Evolutionary conservation across 2,797 vertebrate species (phyloP).

Genomic region (Pantherophis alleghaniensis): DNA sequence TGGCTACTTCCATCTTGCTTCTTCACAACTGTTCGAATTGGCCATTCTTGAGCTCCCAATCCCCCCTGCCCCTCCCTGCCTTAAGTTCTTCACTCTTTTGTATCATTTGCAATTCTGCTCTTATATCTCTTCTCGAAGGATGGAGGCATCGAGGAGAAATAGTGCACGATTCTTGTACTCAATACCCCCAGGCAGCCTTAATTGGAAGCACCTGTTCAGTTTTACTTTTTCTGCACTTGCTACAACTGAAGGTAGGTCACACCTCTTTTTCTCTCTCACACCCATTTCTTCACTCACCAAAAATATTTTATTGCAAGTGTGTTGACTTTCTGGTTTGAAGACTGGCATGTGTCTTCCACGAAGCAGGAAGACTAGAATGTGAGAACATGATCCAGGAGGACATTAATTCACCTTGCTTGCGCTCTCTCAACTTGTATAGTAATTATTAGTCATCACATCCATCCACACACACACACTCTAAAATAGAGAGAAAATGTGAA

Average conservation of each 20-base stretch:
- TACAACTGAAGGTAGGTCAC: conserved; percentile 53
- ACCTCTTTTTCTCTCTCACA: conserved; percentile 43
- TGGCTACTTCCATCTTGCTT: neutral
- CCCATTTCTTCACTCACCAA: conserved; percentile 22
- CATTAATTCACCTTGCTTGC: conserved; percentile 3
- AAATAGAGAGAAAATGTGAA: conserved; percentile 3
- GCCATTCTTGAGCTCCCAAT: conserved; percentile 7
- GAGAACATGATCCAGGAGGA: conserved; percentile 5
- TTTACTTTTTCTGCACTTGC: conserved; percentile 46
- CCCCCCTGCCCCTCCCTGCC: neutral
- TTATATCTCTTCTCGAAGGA: neutral
- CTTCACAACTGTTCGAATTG: neutral
- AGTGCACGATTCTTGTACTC: conserved; percentile 19
- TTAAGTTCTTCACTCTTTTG: neutral
- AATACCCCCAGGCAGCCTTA: conserved; percentile 35
- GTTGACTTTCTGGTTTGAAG: conserved; percentile 29
- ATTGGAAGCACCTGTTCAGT: conserved; percentile 47
- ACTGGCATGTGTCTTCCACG: neutral
- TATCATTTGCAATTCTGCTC: neutral
- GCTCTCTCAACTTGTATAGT: conserved; percentile 34
- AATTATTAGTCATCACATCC: conserved; percentile 14
- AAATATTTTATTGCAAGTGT: conserved; percentile 38
- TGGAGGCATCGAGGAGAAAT: neutral
- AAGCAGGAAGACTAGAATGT: conserved; percentile 27
- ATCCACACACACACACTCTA: conserved; percentile 16